phyloP scores from a whole-genome alignment of 92 coral and sea anemone genomes.

The Plumapathes pennacea region DNA sequence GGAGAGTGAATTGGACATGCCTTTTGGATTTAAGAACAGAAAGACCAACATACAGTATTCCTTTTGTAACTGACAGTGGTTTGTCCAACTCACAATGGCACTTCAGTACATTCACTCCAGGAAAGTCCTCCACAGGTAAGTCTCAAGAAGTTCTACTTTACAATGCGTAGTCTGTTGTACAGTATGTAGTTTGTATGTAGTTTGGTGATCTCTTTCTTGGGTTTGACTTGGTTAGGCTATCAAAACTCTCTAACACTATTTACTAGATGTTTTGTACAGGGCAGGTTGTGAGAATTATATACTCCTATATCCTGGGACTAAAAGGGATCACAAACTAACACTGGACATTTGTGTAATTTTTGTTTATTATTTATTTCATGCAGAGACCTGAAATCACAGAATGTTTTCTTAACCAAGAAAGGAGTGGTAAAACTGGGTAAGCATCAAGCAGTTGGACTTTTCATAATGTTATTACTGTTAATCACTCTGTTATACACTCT shows the following conservation, averaged over 20 bases:
- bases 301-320: no score
- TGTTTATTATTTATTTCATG: no score
- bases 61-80: constrained; percentile 63
- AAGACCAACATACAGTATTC: background rate
- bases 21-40: no score
- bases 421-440: constrained; percentile 92
- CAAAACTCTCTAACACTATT: no score
- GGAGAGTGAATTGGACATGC: no score
- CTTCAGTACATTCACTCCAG: constrained; percentile 86
- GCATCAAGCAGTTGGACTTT: background rate
- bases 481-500: no score
- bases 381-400: constrained; percentile 93
- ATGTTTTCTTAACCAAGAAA: constrained; percentile 91
- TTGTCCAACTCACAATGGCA: constrained; percentile 93
- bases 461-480: no score
- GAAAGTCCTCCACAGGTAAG: constrained; percentile 90
- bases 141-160: background rate
- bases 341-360: no score
- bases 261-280: background rate
- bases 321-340: background rate
- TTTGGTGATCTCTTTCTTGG: no score
- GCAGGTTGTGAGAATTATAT: background rate
- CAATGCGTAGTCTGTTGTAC: no score
- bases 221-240: no score
- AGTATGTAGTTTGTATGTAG: no score